phyloP scores from a whole-genome alignment of 2,888 invertebrate species.

The Caenorhabditis imperialis region DNA sequence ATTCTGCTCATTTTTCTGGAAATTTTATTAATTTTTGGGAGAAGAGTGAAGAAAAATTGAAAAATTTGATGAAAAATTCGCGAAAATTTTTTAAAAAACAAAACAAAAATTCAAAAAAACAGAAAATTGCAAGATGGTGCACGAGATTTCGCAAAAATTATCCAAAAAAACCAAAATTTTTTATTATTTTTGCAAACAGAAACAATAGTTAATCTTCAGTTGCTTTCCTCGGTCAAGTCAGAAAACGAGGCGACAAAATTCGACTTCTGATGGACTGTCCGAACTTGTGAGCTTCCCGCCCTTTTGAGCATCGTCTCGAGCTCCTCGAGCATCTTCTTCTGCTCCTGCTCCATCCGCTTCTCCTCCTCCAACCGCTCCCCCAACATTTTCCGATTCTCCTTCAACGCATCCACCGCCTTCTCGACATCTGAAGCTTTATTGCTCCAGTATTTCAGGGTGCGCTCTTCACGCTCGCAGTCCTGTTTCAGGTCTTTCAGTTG shows the following conservation, averaged over 20 bases:
- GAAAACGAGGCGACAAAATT: constrained; percentile 32
- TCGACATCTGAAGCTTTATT: constrained; percentile 10
- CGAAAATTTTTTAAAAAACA: not conserved
- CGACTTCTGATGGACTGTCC: not conserved
- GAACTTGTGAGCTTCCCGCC: constrained; percentile 1
- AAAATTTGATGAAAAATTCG: not conserved
- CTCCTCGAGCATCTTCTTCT: constrained; percentile 51
- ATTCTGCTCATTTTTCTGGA: constrained; percentile 2
- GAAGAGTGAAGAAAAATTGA: not conserved
- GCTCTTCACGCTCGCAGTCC: constrained; percentile 27
- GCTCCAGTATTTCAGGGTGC: constrained; percentile 8
- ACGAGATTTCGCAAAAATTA: no score
- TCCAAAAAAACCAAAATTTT: no score
- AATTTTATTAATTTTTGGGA: not conserved
- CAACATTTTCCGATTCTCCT: constrained; percentile 25
- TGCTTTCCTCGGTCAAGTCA: constrained; percentile 16
- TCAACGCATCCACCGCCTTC: constrained; percentile 31
- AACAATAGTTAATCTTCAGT: not conserved
- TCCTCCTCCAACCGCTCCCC: constrained; percentile 32
- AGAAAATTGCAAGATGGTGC: not conserved
- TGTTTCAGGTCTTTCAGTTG: constrained; percentile 36
- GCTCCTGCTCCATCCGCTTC: constrained; percentile 33
- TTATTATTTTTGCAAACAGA: no score
- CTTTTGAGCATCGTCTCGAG: constrained; percentile 36
- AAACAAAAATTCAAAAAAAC: not conserved